A percentile compares a stretch with the other conserved stretches of the same genome.
Evolutionary conservation across 2,113 vertebrate species (phyloP).

Genomic region (Andinoacara biseriatus): DNA sequence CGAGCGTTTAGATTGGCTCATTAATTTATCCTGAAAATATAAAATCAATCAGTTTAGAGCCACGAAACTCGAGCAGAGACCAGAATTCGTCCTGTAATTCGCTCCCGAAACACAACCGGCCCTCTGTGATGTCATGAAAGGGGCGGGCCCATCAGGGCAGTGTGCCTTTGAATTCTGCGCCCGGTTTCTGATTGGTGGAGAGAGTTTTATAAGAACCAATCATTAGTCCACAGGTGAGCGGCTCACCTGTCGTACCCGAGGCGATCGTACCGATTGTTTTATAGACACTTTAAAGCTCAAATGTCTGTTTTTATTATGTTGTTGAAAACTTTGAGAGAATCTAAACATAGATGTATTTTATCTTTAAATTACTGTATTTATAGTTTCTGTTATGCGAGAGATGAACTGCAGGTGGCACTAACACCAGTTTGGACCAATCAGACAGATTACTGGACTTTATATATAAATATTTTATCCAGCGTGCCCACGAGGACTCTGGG

Average conservation of each 20-base stretch:
- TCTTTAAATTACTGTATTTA: constrained; percentile 23
- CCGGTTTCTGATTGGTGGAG: constrained; percentile 22
- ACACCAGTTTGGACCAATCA: not conserved
- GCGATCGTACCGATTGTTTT: constrained; percentile 3
- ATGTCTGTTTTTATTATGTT: not conserved
- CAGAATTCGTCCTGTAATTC: not conserved
- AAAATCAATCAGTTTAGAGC: not conserved
- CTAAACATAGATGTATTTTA: constrained; percentile 26
- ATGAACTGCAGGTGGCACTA: not conserved
- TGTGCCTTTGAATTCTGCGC: not conserved
- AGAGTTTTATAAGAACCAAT: not conserved
- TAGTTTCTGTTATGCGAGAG: not conserved
- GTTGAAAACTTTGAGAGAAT: constrained; percentile 3
- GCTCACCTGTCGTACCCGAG: not conserved
- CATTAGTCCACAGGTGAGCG: not conserved
- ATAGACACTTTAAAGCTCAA: not conserved
- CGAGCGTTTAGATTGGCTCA: not conserved
- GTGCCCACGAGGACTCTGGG: not conserved
- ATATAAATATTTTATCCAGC: not conserved
- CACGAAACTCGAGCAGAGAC: not conserved
- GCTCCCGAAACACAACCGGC: not conserved
- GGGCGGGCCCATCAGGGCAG: not conserved
- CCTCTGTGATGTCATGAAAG: not conserved
- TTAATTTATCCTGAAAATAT: rapidly evolving
- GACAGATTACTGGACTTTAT: not conserved